These are phyloP conservation scores for Lasioglossum lativentre DNA, from an alignment of 2,888 invertebrate genomes.

Conservation along the genomic window DNA sequence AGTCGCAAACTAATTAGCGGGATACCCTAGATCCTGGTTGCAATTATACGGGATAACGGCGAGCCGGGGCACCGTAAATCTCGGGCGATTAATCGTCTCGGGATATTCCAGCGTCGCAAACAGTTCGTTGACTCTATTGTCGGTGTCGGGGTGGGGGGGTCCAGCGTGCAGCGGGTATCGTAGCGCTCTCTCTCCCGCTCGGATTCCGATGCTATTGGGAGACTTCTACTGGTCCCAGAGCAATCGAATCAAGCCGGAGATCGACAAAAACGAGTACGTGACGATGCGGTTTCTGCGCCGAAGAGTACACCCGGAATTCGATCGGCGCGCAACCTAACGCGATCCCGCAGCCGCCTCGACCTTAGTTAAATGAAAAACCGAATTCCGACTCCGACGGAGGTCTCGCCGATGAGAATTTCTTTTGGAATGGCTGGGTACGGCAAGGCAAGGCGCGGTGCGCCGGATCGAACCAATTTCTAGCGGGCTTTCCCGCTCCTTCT, in stretches of 20 bases:
- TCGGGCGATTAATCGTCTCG: conserved; percentile 52
- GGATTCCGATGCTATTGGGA: conserved; percentile 15
- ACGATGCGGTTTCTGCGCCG: conserved; percentile 17
- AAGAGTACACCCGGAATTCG: conserved; percentile 7
- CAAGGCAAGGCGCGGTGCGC: not conserved
- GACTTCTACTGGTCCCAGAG: conserved; percentile 55
- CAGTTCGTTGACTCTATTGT: conserved; percentile 25
- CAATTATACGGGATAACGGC: conserved; percentile 39
- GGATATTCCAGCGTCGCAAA: conserved; percentile 47
- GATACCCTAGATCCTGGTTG: conserved; percentile 13
- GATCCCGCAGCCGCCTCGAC: not conserved
- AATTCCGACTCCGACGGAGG: conserved; percentile 9
- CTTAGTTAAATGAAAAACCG: conserved; percentile 27
- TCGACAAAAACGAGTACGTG: conserved; percentile 30
- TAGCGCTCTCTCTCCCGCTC: not conserved
- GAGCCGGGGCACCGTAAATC: conserved; percentile 26
- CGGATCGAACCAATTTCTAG: not conserved
- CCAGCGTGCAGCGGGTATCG: not conserved
- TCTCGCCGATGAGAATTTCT: conserved; percentile 5
- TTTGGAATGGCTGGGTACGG: not conserved
- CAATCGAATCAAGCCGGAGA: conserved; percentile 47
- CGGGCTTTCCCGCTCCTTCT: not conserved
- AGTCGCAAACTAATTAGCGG: conserved; percentile 38
- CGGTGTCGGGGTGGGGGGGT: not conserved
- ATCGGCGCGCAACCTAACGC: conserved; percentile 18